phyloP scores from a whole-genome alignment of 2,888 invertebrate genomes.

The Heteropelma amictum region DNA sequence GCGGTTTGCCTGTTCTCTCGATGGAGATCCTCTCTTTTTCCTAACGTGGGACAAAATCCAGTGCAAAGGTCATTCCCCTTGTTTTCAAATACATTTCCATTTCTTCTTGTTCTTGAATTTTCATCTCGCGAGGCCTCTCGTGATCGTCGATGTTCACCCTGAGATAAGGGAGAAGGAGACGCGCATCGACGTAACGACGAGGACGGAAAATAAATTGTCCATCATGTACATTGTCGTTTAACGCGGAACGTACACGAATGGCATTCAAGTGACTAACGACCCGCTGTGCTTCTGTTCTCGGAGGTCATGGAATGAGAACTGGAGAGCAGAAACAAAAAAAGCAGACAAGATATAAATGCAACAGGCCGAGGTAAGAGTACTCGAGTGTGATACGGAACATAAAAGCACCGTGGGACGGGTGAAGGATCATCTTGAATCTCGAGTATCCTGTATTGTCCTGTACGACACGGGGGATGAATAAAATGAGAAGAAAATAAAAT shows the following conservation, averaged over 20 bases:
- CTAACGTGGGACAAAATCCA: conserved; percentile 31
- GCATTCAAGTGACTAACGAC: conserved; percentile 22
- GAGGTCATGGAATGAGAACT: background rate
- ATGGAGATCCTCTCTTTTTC: background rate
- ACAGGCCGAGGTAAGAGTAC: conserved; percentile 53
- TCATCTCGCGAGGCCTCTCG: conserved; percentile 46
- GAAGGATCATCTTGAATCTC: conserved; percentile 41
- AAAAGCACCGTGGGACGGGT: conserved; percentile 7
- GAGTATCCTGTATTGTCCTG: background rate
- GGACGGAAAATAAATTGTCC: background rate
- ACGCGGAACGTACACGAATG: conserved; percentile 7
- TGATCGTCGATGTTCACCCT: conserved; percentile 44
- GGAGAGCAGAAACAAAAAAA: conserved; percentile 2
- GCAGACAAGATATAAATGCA: conserved; percentile 26
- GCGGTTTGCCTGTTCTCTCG: conserved; percentile 31
- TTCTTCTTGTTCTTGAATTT: conserved; percentile 17
- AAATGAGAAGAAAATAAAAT: background rate
- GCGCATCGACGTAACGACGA: background rate
- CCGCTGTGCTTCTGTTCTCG: background rate
- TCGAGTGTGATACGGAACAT: conserved; percentile 39
- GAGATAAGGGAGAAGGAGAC: too few species aligned
- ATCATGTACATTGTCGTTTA: background rate
- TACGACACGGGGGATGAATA: background rate
- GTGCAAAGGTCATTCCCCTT: conserved; percentile 42
- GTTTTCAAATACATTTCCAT: too few species aligned